Base-by-base conservation (phyloP, 2,888 invertebrate species). In the Yponomeuta cagnagella region DNA sequence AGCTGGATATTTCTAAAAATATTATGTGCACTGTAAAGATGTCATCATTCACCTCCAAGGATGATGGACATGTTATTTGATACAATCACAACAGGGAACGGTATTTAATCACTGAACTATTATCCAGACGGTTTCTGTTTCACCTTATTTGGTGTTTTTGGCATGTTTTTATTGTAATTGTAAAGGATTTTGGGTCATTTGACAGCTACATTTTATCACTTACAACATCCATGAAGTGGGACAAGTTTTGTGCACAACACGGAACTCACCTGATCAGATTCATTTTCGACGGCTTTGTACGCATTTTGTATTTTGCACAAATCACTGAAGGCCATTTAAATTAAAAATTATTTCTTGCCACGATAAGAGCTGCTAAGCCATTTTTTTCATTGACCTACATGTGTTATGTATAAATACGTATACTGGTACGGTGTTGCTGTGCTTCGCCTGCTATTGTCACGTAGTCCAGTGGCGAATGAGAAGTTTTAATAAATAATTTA, bases 321-420 rank as follows among this genome's bases (percentile, higher is more conserved):
- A 90, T 92, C 92, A 92, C 92, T 92, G 91, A 89, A 92, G 88
- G 92, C 92, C 92, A 92, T 92, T 92, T 92, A 92, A 88, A 91
- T 87, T 88, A 88, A 87, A 91, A 88, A 84, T 84, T 90, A 87
- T 88, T 88, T 85, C 86, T 89, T 90, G 90, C 90, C 91, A 92
- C 90, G 89, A 89, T 89, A 91, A 76, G 86, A 88, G 84, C 85
- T 88, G 85, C 87, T 91, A 91, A 89, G 91, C 92, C 92, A 92
- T 87, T 91, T 92, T 43, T 92, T 92, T 89, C 90, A 90, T 86
- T 90, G 91, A 91, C 90, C 92, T 92, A 91, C 90, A 92, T 90
- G 89, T 90, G 89, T 72, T 70, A 70, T 64, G 70, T 89, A 89
- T 87, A 90, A 85, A 88, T 89, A 87, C 88, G 74, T 88, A 78